Base-by-base conservation (phyloP, 2,888 invertebrate genomes). In the Druceiella hillmani region DNA sequence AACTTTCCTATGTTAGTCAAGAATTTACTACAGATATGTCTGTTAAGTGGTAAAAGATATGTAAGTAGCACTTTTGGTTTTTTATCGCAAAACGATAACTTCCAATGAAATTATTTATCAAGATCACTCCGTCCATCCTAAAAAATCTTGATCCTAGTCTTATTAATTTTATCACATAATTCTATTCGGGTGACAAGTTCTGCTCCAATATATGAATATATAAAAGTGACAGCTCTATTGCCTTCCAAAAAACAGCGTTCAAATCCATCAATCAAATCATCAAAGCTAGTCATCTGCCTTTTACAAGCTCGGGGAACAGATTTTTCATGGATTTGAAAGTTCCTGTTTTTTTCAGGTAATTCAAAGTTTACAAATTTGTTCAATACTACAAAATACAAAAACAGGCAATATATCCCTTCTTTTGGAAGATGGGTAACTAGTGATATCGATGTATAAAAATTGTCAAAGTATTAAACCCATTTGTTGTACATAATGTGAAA, bases 261-360 rank as follows among this genome's bases (percentile, higher is more conserved):
- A 55, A 44, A 50, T 56, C 54, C 42, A 52, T 15, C n/a, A n/a
- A n/a, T n/a, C n/a, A n/a, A n/a, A 48, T 51, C 53, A 2, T 55
- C 51, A 51, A 49, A 50, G n/a, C n/a, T 5, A 11, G 54, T 47
- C 47, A 53, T 43, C 3, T 50, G 41, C 44, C 54, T 52, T 48
- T 52, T 52, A 50, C 51, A 50, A 43, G 38, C 53, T 15, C 51
- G 37, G 6, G 51, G 49, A 39, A 52, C 50, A 34, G 51, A 49
- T 46, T 48, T 52, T 37, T 52, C 52, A 52, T 52, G 50, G 33
- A 54, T 5, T n/a, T n/a, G n/a, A n/a, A n/a, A n/a, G n/a, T n/a
- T n/a, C 44, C 37, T 42, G 47, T 52, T 52, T 49, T 52, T 49
- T 35, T 52, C 51, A 3, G 54, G 51, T 12, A 54, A 40, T 52